phyloP scores from a whole-genome alignment of 2,888 invertebrate genomes.

The Philopedon plagiatum region DNA sequence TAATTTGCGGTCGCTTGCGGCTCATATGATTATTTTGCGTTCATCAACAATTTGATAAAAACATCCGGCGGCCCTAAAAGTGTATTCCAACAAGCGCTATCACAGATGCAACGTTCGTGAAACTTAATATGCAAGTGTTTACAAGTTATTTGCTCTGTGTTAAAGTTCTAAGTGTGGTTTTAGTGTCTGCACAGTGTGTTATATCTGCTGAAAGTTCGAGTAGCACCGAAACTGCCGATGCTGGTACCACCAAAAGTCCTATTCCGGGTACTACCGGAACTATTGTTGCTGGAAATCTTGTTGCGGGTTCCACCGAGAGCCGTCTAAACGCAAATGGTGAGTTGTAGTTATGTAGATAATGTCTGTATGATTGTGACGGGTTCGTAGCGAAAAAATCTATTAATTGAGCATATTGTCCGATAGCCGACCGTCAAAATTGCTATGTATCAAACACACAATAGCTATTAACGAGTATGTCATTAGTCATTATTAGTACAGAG shows the following conservation, averaged over 20 bases:
- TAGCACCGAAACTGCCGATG: background rate
- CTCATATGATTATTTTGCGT: conserved; percentile 35
- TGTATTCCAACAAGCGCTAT: background rate
- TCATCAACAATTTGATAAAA: conserved; percentile 32
- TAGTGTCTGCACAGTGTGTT: background rate
- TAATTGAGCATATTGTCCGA: too few species aligned
- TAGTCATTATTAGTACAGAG: too few species aligned
- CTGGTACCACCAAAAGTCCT: background rate
- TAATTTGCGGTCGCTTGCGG: conserved; percentile 21
- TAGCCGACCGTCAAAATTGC: too few species aligned
- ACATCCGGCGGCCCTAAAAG: conserved; percentile 29
- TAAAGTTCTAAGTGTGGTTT: conserved; percentile 3
- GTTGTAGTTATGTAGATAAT: too few species aligned
- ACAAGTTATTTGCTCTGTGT: background rate
- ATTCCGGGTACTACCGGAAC: too few species aligned
- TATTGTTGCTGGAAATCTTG: too few species aligned
- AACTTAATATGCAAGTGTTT: conserved; percentile 20
- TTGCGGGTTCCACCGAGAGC: too few species aligned
- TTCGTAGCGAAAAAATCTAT: too few species aligned
- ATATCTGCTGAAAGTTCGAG: background rate
- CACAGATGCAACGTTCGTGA: conserved; percentile 18
- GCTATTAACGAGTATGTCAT: too few species aligned
- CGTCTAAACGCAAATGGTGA: background rate
- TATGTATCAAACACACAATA: too few species aligned
- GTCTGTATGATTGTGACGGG: too few species aligned